Base-by-base conservation (phyloP, 2,797 vertebrate species). In the Pyrocephalus nanus region DNA sequence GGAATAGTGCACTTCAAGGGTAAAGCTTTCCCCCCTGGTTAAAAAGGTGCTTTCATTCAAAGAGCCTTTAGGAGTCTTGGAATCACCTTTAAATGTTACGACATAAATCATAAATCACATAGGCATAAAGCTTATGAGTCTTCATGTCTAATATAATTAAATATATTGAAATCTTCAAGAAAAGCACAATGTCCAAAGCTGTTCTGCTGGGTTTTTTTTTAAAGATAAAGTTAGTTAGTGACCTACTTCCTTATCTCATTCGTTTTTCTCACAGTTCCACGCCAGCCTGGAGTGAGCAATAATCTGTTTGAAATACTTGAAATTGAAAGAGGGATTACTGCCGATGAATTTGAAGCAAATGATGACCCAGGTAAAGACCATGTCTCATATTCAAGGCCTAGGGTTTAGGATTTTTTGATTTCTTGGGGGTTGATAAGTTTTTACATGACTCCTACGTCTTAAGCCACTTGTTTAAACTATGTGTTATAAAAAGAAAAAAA, bases 281-380 rank as follows among this genome's bases (percentile, higher is more conserved):
- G 98, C 53, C 99, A 99, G 93, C 98, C 98, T 16, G 98, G 98
- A 81, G 97, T 97, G 36, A 98, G 98, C 97, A 99, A 98, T 23
- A 98, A 99, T 81, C 92, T 98, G 34, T 97, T 98, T 98, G 91
- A 98, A 97, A 95, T 97, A 97, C 98, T 99, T 96, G 99, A 99
- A 97, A 99, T 99, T 81, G 99, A 99, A 98, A 97, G 98, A 83
- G 99, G 99, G 72, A 98, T 99, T 97, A 99, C 98, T 1, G 99
- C 99, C 0, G 99, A 98, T 20, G 97, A 98, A 16, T 98, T 97
- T 54, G 98, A 99, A 96, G 98, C 98, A 54, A 98, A 98, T 1
- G 99, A 99, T 62, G 99, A 99, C 91, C 98, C 99, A 98, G 99
- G 99, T 99, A 98, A 75, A 25, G 17, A 32, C 12, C 36, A 30